Conservation (phyloP, 1,140 invertebrate genomes). For the Catajapyx aquilonaris region DNA sequence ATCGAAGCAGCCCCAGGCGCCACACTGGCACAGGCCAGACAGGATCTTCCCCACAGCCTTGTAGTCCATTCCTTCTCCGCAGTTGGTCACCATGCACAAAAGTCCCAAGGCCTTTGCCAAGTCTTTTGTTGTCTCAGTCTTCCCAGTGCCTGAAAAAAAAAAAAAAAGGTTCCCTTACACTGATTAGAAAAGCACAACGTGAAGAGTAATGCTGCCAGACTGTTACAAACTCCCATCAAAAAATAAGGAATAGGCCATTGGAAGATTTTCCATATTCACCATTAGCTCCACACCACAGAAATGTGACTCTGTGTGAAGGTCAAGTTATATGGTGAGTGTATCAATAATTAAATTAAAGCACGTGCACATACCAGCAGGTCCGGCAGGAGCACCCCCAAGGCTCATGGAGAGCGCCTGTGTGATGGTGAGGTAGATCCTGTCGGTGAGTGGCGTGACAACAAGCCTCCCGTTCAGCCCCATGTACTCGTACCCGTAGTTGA, state of each 20-base stretch:
- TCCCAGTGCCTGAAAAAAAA: slow-evolving; percentile 71
- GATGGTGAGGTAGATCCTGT: slow-evolving; percentile 75
- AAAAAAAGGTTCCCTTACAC: no score
- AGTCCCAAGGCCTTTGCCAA: slow-evolving; percentile 69
- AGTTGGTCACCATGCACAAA: slow-evolving; percentile 75
- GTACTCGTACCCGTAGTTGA: slow-evolving; percentile 84
- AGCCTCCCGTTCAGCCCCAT: slow-evolving; percentile 78
- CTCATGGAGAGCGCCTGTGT: slow-evolving; percentile 78
- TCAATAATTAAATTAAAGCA: not conserved
- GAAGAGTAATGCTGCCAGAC: no score
- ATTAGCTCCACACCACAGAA: no score
- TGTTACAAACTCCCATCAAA: no score
- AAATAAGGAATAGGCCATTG: no score
- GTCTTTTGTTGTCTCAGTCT: slow-evolving; percentile 80
- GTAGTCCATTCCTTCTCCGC: slow-evolving; percentile 80
- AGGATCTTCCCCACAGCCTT: slow-evolving; percentile 64
- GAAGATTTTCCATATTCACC: no score
- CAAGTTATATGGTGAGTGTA: no score
- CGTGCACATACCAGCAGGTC: slow-evolving; percentile 16
- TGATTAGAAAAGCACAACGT: no score
- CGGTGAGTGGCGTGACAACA: slow-evolving; percentile 76
- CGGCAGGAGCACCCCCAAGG: slow-evolving; percentile 65
- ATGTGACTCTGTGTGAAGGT: no score
- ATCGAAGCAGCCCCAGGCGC: slow-evolving; percentile 78
- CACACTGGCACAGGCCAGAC: slow-evolving; percentile 47